Base-by-base conservation (phyloP, 2,113 vertebrate genomes). In the Hemibagrus wyckioides region DNA sequence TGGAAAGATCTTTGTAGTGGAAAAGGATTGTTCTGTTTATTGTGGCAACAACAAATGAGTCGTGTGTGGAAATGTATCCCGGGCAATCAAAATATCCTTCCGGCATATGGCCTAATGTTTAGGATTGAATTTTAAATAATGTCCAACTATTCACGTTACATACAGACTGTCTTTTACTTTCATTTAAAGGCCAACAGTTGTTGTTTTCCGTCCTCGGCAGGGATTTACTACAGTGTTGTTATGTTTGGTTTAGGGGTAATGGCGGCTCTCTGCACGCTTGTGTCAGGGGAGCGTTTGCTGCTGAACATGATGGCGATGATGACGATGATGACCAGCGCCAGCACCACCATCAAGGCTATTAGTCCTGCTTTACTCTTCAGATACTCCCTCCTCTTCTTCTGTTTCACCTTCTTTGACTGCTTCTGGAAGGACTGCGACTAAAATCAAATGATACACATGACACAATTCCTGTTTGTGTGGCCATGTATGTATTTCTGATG, bases 311-410 rank as follows among this genome's bases (percentile, higher is more conserved):
- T 5, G 28, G 39, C 56, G 0, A 89, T 73, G 36, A 90, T 79
- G 21, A 86, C 21, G 44, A 92, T 84, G 13, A 91, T 69, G 63
- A 90, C 67, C 73, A 88, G 28, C 30, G 87, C 87, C 48, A 88
- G 80, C 36, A 86, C 36, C 36, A 77, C 15, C 28, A 89, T 54
- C 13, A 87, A 10, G 30, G 63, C 87, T 23, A 90, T 52, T 3
- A 92, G 50, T 80, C 80, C 69, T 57, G 88, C 77, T 76, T 91
- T 91, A 84, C 84, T 83, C 86, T 82, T 87, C 54, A 86, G 86
- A 81, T 89, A 86, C 69, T 88, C 84, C 83, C 39, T 88, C 63
- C 69, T 75, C 57, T 76, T 80, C 57, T 87, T 86, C 48, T 28
- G 23, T 80, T 84, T 86, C 33, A 86, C 59, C 65, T 89, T 81